Conservation (phyloP, 2,113 vertebrate species). For the Oxyura jamaicensis region DNA sequence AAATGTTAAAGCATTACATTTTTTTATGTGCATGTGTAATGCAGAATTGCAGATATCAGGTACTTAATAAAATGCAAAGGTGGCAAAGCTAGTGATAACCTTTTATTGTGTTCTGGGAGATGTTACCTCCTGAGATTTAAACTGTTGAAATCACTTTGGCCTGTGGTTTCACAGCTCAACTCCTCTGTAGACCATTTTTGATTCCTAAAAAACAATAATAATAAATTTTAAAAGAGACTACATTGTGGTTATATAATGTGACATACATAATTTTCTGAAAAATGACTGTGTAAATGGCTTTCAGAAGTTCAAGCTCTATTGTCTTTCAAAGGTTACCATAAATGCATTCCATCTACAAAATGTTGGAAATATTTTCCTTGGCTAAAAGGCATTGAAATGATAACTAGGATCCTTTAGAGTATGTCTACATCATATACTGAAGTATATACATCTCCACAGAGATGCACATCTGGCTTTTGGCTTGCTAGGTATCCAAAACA, state of each 20-base stretch:
- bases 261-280: background rate
- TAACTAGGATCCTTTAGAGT: fast-evolving
- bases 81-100: background rate
- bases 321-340: background rate
- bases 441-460: background rate
- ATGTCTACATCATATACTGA: background rate
- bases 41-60: background rate
- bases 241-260: background rate
- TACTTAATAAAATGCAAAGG: background rate
- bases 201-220: no score
- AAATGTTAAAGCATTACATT: background rate
- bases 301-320: background rate
- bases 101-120: background rate
- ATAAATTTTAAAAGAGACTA: no score
- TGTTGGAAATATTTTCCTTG: background rate
- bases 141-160: background rate
- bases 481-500: background rate
- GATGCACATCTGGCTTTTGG: background rate
- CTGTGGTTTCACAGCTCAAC: background rate
- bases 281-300: background rate
- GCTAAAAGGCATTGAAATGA: background rate
- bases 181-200: background rate
- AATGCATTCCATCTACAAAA: background rate
- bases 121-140: background rate
- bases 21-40: background rate